Evolutionary conservation across 1,140 invertebrate species (phyloP).

Genomic region (Diorhabda sublineata): DNA sequence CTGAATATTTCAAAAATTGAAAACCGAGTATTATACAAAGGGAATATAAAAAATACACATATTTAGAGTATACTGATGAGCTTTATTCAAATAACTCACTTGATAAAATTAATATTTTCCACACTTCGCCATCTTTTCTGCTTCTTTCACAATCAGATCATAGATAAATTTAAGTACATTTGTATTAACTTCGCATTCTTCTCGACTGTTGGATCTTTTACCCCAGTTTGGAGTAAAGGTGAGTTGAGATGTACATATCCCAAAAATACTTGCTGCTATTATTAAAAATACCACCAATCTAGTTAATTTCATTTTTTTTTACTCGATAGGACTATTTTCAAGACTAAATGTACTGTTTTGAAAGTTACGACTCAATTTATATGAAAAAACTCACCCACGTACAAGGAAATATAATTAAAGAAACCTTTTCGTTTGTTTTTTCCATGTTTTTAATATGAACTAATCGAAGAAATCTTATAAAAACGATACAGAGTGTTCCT

Average conservation of each 20-base stretch:
- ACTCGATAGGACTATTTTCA: no score
- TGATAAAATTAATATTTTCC: background rate
- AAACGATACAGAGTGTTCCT: no score
- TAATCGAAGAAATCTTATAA: no score
- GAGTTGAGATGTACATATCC: background rate
- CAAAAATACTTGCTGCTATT: background rate
- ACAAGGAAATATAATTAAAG: background rate
- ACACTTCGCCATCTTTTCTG: background rate
- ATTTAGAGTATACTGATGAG: no score
- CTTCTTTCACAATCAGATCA: background rate
- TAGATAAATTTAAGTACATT: background rate
- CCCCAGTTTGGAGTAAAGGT: background rate
- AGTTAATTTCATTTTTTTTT: no score
- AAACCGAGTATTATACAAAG: no score
- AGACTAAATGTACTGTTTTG: no score
- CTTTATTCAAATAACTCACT: background rate
- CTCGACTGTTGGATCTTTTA: background rate
- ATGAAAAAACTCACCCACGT: background rate
- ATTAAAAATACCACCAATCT: no score
- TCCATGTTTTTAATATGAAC: no score
- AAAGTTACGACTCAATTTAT: background rate
- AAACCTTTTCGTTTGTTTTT: background rate
- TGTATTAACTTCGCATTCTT: background rate
- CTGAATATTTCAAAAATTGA: no score
- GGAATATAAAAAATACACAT: no score